Conservation (phyloP, 2,113 vertebrate genomes). For the Eupsittula cactorum region DNA sequence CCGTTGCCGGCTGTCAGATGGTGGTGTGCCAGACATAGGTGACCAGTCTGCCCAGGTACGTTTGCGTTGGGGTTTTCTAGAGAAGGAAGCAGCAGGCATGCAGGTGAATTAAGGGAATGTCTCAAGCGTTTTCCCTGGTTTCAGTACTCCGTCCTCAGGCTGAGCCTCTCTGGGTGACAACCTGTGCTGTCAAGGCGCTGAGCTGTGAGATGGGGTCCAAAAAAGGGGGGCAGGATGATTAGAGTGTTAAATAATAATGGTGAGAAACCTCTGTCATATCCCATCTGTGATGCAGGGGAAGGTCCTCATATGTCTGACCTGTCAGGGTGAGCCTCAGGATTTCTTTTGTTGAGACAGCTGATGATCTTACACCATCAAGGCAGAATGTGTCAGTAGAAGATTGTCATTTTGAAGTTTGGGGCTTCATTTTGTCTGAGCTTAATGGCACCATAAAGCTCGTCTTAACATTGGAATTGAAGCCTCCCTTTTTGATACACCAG, state of each 20-base stretch:
- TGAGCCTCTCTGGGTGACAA: background rate
- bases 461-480: background rate
- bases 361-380: background rate
- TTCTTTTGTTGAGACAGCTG: background rate
- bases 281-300: background rate
- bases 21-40: conserved; percentile 71
- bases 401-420: background rate
- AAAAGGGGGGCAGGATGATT: background rate
- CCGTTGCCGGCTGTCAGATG: conserved; percentile 73
- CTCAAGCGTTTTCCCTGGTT: background rate
- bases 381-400: background rate
- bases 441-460: background rate
- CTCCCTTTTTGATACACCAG: background rate
- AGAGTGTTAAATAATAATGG: background rate
- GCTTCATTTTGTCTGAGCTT: background rate
- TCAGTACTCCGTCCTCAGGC: background rate
- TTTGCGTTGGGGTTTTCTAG: background rate
- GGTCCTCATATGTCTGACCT: background rate
- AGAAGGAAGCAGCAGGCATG: background rate
- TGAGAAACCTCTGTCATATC: background rate
- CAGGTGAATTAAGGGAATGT: background rate
- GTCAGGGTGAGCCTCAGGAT: background rate
- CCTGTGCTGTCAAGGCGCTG: background rate
- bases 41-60: conserved; percentile 81
- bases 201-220: background rate